Conservation (phyloP, 2,888 invertebrate genomes). For the Pristionchus fissidentatus region DNA sequence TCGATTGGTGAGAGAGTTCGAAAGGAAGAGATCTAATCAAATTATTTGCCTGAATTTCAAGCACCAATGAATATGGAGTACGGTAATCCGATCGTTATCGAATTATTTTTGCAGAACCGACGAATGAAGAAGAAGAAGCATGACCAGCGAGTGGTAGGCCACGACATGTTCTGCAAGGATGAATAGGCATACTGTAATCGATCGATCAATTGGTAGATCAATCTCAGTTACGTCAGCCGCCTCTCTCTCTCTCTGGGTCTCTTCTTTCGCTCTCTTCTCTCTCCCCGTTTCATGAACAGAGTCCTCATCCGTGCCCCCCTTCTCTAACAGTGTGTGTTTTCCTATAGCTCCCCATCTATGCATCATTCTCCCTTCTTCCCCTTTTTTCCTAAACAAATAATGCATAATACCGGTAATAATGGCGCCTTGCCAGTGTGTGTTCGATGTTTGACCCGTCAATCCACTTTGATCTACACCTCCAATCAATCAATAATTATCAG, state of each 20-base stretch:
- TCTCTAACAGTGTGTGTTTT: conserved; percentile 20
- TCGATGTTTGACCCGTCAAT: not conserved
- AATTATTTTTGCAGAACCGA: conserved; percentile 61
- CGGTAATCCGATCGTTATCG: not conserved
- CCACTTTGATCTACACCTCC: not conserved
- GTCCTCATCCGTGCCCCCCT: too few species aligned
- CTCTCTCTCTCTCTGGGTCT: not conserved
- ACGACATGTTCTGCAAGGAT: conserved; percentile 52
- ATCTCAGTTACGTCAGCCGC: not conserved
- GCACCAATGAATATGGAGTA: too few species aligned
- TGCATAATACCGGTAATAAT: conserved; percentile 48
- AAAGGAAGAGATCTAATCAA: too few species aligned
- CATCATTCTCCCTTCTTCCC: conserved; percentile 40
- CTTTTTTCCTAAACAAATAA: conserved; percentile 28
- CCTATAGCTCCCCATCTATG: conserved; percentile 1
- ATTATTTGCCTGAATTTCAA: too few species aligned
- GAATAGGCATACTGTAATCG: not conserved
- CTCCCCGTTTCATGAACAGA: conserved; percentile 24
- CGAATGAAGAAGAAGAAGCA: conserved; percentile 75
- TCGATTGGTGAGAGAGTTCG: too few species aligned
- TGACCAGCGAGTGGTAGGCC: conserved; percentile 58
- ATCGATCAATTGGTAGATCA: conserved; percentile 35
- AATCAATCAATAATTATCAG: not conserved
- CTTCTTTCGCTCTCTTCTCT: not conserved
- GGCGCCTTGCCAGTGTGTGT: conserved; percentile 44